A percentile compares a stretch with the other conserved stretches of the same genome.
Evolutionary conservation across 2,797 vertebrate species (phyloP).

Genomic region (Pterois miles): DNA sequence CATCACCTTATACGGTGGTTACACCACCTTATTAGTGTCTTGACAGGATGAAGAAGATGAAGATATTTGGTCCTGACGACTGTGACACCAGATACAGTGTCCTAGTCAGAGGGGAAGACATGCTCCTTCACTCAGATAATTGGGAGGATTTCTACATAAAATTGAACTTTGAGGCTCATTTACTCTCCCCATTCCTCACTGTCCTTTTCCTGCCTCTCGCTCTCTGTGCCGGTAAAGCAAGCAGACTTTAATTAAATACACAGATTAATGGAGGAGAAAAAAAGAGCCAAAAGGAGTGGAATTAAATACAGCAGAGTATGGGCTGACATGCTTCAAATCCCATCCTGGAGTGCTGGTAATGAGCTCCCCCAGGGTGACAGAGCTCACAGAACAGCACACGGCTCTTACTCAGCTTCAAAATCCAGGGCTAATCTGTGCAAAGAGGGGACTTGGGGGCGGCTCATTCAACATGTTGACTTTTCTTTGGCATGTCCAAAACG

Average conservation of each 20-base stretch:
- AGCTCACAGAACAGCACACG: conserved; percentile 19
- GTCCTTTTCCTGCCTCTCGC: not conserved
- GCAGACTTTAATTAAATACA: conserved; percentile 67
- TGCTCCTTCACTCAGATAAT: not conserved
- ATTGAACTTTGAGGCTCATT: not conserved
- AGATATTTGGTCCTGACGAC: not conserved
- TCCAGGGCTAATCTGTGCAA: conserved; percentile 37
- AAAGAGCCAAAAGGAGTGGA: conserved; percentile 54
- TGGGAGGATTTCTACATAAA: not conserved
- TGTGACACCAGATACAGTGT: too few species aligned
- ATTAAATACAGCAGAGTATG: conserved; percentile 57
- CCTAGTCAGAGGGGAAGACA: not conserved
- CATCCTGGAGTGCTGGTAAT: conserved; percentile 59
- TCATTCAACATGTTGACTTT: conserved; percentile 16
- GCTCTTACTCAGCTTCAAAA: conserved; percentile 10
- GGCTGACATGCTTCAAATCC: conserved; percentile 59
- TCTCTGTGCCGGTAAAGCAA: conserved; percentile 33
- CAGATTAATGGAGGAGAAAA: conserved; percentile 65
- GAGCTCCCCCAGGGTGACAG: conserved; percentile 56
- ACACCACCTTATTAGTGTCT: not conserved
- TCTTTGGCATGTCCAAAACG: conserved; percentile 2
- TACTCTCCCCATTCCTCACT: not conserved
- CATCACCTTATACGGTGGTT: too few species aligned
- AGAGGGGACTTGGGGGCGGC: not conserved
- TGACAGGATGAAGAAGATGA: not conserved